phyloP scores from a whole-genome alignment of 1,140 invertebrate species.

The Ridgeia piscesae region DNA sequence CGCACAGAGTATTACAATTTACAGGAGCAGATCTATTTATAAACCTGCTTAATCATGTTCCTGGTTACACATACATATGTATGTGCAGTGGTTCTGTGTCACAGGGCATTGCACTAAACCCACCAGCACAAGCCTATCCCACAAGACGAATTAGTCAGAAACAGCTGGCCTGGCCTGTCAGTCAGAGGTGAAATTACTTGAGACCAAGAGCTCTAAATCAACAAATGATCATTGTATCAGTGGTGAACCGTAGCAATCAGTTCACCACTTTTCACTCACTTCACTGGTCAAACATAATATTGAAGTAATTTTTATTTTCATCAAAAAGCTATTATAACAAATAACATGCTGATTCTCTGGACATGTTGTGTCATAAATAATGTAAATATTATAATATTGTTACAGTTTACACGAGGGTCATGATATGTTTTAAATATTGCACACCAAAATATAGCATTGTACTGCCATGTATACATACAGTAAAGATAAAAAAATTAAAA shows the following conservation, averaged over 20 bases:
- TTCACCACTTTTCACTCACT: not conserved
- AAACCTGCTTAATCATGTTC: not conserved
- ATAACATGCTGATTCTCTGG: not conserved
- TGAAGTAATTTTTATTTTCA: not conserved
- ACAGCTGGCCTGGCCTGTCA: conserved; percentile 2
- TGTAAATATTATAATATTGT: too few species aligned
- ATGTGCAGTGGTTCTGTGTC: not conserved
- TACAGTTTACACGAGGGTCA: too few species aligned
- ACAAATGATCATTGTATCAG: not conserved
- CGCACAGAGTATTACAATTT: not conserved
- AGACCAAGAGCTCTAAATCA: not conserved
- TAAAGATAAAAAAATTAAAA: not conserved
- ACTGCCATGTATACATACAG: not conserved
- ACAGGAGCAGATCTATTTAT: not conserved
- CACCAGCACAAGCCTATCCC: not conserved
- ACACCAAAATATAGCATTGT: not conserved
- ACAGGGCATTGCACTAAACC: not conserved
- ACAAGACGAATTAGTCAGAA: not conserved
- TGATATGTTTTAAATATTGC: too few species aligned
- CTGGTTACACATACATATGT: not conserved
- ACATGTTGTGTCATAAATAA: too few species aligned
- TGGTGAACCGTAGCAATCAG: not conserved
- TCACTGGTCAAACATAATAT: not conserved
- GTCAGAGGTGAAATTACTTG: not conserved
- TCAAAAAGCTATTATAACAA: not conserved